phyloP scores from a whole-genome alignment of 2,888 invertebrate genomes.

The Siphonodentalium dalli region DNA sequence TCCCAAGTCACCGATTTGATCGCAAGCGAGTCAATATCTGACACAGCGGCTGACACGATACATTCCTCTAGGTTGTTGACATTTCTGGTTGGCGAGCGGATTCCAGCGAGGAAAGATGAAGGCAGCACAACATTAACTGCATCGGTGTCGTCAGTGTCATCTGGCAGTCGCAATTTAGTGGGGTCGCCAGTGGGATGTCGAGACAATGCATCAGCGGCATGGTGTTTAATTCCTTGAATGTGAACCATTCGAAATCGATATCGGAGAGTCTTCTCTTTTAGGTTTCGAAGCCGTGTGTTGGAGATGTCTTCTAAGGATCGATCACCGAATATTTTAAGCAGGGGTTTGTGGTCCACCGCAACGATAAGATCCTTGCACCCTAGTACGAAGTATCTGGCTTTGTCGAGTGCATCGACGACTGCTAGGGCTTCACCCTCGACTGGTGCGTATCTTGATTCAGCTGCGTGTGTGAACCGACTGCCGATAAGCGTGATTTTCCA shows the following conservation, averaged over 20 bases:
- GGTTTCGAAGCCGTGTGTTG: constrained; percentile 16
- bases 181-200: constrained; percentile 28
- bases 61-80: too few relatives aligned
- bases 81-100: too few relatives aligned
- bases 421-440: too few relatives aligned
- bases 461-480: constrained; percentile 27
- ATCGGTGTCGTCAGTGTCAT: constrained; percentile 10
- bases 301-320: constrained; percentile 17
- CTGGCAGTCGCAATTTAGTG: constrained; percentile 6
- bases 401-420: constrained; percentile 16
- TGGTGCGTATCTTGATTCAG: too few relatives aligned
- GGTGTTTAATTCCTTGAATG: constrained; percentile 20
- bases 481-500: constrained; percentile 29
- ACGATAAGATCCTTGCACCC: constrained; percentile 16
- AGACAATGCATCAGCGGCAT: constrained; percentile 27
- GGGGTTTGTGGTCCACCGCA: constrained; percentile 23
- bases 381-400: constrained; percentile 23
- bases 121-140: background rate
- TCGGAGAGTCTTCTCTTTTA: constrained; percentile 21
- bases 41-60: too few relatives aligned
- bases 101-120: too few relatives aligned
- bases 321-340: constrained; percentile 19
- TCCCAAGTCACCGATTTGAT: constrained; percentile 33
- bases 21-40: too few relatives aligned
- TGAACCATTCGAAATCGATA: constrained; percentile 20